Evolutionary conservation across 2,888 invertebrate species (phyloP).

Genomic region (Dinocampus coccinellae): DNA sequence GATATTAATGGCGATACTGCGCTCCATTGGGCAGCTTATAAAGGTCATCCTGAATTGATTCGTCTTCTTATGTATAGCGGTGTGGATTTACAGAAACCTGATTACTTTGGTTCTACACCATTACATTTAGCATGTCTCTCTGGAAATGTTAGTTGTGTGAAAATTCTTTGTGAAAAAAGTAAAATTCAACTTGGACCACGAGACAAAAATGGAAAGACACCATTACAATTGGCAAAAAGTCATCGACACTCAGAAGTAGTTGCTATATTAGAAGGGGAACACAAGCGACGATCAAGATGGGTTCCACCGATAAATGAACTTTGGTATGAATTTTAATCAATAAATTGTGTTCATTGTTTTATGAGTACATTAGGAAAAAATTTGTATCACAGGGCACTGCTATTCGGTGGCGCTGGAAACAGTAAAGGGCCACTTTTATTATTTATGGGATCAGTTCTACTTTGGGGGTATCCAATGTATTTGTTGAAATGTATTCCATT

Average conservation of each 20-base stretch:
- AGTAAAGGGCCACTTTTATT: constrained; percentile 89
- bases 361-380: constrained; percentile 33
- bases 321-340: constrained; percentile 71
- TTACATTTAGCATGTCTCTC: constrained; percentile 90
- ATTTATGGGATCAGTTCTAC: constrained; percentile 85
- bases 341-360: constrained; percentile 1
- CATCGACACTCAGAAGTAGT: constrained; percentile 90
- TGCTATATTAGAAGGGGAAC: constrained; percentile 83
- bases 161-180: constrained; percentile 90
- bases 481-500: constrained; percentile 89
- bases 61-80: constrained; percentile 91
- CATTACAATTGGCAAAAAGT: constrained; percentile 88
- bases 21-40: constrained; percentile 94
- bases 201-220: constrained; percentile 94
- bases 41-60: constrained; percentile 90
- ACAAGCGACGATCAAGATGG: constrained; percentile 85
- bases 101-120: constrained; percentile 93
- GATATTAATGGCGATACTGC: constrained; percentile 95
- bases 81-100: constrained; percentile 88
- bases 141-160: constrained; percentile 88
- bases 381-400: constrained; percentile 75
- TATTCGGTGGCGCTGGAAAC: constrained; percentile 92
- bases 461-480: constrained; percentile 97
- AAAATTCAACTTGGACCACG: constrained; percentile 88
- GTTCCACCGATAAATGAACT: constrained; percentile 89